A percentile compares a stretch with the other conserved stretches of the same genome.
These are phyloP conservation scores for Hiodon tergisus DNA, from an alignment of 2,113 vertebrate species.

Conservation along the genomic window DNA sequence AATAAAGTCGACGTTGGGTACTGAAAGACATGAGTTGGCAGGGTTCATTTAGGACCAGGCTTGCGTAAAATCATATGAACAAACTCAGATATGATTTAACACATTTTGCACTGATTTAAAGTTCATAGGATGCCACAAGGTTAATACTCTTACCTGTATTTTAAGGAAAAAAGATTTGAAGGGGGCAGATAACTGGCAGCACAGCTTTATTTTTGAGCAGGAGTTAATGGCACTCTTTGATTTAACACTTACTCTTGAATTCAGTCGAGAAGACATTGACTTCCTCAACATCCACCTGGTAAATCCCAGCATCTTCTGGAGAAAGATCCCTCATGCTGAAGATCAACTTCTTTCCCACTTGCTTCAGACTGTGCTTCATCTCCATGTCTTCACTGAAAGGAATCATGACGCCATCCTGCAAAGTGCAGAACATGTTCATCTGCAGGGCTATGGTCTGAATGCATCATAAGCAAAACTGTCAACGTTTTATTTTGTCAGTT, in stretches of 20 bases:
- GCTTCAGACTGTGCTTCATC: constrained; percentile 49
- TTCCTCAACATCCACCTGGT: constrained; percentile 61
- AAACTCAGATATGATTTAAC: neutral
- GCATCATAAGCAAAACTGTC: neutral
- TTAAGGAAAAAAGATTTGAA: neutral
- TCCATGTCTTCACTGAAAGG: constrained; percentile 44
- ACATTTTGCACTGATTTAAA: neutral
- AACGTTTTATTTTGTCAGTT: neutral
- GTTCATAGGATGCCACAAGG: neutral
- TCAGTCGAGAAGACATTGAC: constrained; percentile 62
- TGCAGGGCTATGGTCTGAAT: neutral
- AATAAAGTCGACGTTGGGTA: constrained; percentile 61
- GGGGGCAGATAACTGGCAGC: neutral
- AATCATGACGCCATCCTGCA: constrained; percentile 62
- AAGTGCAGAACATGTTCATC: neutral
- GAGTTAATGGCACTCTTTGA: too few relatives aligned
- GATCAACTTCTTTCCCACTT: constrained; percentile 48
- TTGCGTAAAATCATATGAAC: neutral
- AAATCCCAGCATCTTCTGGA: constrained; percentile 63
- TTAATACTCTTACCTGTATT: neutral
- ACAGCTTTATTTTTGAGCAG: neutral
- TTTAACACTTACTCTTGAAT: constrained; percentile 54
- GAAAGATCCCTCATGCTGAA: constrained; percentile 54
- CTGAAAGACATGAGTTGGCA: constrained; percentile 44
- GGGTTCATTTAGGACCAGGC: neutral